Evolutionary conservation across 2,888 invertebrate species (phyloP), one percentile per base, ranked within the genome.

Genomic region (Drosophila colorata): DNA sequence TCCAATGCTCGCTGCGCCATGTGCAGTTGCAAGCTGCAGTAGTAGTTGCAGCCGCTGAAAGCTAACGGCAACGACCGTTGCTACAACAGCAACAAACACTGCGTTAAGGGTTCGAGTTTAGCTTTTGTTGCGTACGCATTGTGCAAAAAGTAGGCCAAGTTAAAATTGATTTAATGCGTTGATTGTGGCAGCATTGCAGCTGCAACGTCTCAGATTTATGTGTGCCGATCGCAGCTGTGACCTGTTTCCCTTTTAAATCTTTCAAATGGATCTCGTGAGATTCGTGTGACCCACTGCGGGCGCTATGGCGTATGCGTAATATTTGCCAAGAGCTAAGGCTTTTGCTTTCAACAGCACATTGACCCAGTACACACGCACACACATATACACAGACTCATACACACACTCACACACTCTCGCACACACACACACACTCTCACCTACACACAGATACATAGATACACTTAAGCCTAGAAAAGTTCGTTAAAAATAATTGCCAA

Each of bases 131-230:
- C 46, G 33, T 11, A n/a, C 48, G 31, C 52, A 47, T n/a, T 18
- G 23, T 8, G 13, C 16, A 25, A 64, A 88, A 87, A 71, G 87
- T 90, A 90, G 90, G 90, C 89, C 91, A 90, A 89, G 85, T 84
- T 90, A 90, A 86, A 90, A 90, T 80, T 90, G 90, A 90, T 90
- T 89, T 84, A 87, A 87, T 90, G 80, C 78, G 69, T 69, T 78
- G 87, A 87, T 89, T 87, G 87, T 41, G 56, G 49, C 73, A 52
- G 58, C 51, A n/a, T 37, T 57, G 69, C 77, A 60, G 67, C 77
- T 77, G 75, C 74, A 60, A 56, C 47, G 65, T 68, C 70, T 63
- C 74, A 58, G 83, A 75, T 76, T 84, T 84, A 51, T 82, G 69
- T 71, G 44, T 69, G 55, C 56, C 53, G 60, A 59, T 55, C 58